phyloP scores from a whole-genome alignment of 2,797 vertebrate species.

The Urosaurus nigricauda region DNA sequence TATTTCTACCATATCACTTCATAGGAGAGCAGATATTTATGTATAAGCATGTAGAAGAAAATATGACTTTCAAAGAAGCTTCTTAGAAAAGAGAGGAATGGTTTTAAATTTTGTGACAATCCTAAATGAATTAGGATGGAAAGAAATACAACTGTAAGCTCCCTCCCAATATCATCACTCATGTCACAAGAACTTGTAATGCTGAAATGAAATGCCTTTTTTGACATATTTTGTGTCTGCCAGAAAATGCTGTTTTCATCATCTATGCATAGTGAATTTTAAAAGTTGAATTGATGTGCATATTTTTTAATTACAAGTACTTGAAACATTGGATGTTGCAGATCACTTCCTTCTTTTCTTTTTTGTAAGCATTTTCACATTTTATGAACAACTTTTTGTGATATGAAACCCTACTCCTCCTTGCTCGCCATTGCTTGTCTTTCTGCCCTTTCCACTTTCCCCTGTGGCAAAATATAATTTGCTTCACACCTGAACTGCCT shows the following conservation, averaged over 20 bases:
- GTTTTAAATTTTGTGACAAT: constrained; percentile 43
- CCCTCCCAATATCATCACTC: constrained; percentile 17
- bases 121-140: neutral
- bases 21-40: neutral
- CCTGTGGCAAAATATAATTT: constrained; percentile 64
- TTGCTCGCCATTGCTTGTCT: constrained; percentile 57
- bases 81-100: neutral
- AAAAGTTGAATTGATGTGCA: constrained; percentile 50
- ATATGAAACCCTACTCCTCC: constrained; percentile 63
- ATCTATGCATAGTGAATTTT: constrained; percentile 43
- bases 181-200: neutral
- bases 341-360: constrained; percentile 54
- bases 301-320: constrained; percentile 70
- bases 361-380: constrained; percentile 63
- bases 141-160: neutral
- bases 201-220: constrained; percentile 40
- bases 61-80: neutral
- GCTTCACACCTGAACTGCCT: constrained; percentile 63
- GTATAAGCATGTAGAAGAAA: neutral
- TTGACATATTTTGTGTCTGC: constrained; percentile 42
- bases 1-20: neutral
- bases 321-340: constrained; percentile 61
- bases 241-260: constrained; percentile 38
- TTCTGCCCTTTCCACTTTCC: constrained; percentile 64
- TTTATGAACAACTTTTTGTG: constrained; percentile 68